Evolutionary conservation across 2,113 vertebrate species (phyloP), one percentile per base, ranked within the genome.

Genomic region (Anguilla rostrata): DNA sequence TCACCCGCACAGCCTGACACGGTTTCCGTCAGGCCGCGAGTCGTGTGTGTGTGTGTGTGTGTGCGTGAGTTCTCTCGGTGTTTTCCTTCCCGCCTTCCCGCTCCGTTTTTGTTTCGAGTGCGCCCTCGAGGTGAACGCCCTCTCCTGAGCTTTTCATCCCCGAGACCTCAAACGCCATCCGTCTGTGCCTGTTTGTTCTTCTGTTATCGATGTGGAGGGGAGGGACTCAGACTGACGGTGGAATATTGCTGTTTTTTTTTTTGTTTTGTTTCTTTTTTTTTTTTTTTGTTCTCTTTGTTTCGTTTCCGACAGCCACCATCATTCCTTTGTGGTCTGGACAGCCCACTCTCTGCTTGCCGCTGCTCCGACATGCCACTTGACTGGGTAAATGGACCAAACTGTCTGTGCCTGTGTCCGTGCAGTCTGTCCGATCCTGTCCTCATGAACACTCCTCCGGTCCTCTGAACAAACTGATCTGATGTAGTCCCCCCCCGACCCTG

Each of bases 241-340:
- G 91, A 90, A 92, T 93, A 85, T 89, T 93, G 87, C 91, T 92
- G 90, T 88, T 93, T 87, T 91, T 92, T 90, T 8, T 8, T 93
- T 26, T 34, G 26, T n/a, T 29, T 34, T 93, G 87, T 91, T 92
- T 90, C 43, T 8, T 93, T 88, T 91, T 78, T n/a, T 26, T 26
- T 46, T n/a, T 29, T 34, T 2, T 82, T 82, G 2, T 75, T 75
- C 6, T 90, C 83, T 94, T 85, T 94, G 90, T 93, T 91, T 92
- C 88, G 29, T 93, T 53, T 90, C 92, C 87, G 92, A 92, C 94
- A 95, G 94, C 93, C 93, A 93, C 92, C 95, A 93, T 91, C 94
- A 95, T 92, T 94, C 94, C 93, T 95, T 94, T 95, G 93, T 95
- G 93, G 93, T 95, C 88, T 95, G 93, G 94, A 94, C 94, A 90